A percentile compares a stretch with the other conserved stretches of the same genome.
phyloP scores from a whole-genome alignment of 2,888 invertebrate genomes.

The Platypus cylindrus region DNA sequence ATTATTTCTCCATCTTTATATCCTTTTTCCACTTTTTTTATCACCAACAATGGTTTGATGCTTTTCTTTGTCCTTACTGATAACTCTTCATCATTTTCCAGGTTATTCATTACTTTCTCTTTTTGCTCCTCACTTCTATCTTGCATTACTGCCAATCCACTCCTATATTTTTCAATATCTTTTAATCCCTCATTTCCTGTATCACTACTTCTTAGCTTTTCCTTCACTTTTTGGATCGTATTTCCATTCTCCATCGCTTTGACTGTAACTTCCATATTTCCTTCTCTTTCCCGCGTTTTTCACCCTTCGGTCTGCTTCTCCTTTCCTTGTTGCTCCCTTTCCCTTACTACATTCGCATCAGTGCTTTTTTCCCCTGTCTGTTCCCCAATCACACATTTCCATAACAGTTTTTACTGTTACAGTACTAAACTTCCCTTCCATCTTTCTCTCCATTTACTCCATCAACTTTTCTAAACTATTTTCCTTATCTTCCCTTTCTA shows the following conservation, averaged over 20 bases:
- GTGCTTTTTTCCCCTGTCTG: background rate
- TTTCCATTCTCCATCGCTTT: background rate
- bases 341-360: background rate
- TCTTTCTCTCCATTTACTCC: background rate
- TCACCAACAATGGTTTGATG: no score
- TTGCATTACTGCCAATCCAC: background rate
- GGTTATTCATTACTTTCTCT: background rate
- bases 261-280: background rate
- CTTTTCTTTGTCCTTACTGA: no score
- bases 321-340: background rate
- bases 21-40: no score
- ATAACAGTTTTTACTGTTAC: background rate
- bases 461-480: background rate
- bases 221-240: background rate
- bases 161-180: background rate
- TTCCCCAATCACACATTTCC: background rate
- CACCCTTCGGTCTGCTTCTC: background rate
- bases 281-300: background rate
- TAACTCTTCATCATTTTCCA: no score
- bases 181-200: background rate
- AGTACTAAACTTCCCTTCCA: background rate
- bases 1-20: no score
- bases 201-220: background rate
- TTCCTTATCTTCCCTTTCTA: background rate
- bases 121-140: constrained; percentile 1